Percentiles rank a stretch among this genome's conserved stretches.
Conservation (phyloP, 2,113 vertebrate genomes). For the Oplegnathus fasciatus region DNA sequence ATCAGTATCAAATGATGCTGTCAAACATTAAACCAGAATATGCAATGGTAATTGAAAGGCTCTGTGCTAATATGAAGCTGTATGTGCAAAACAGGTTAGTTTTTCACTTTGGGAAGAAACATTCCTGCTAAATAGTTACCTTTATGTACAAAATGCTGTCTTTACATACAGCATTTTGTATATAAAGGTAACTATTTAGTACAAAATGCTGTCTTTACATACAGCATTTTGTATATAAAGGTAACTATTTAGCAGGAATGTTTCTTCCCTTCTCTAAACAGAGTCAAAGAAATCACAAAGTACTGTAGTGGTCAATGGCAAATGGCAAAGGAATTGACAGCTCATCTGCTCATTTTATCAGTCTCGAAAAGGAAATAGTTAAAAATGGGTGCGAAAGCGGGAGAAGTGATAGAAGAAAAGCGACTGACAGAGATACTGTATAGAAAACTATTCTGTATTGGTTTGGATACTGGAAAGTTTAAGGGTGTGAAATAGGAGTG, state of each 20-base stretch:
- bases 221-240: not conserved
- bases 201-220: not conserved
- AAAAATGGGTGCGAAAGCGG: not conserved
- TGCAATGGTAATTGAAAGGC: not conserved
- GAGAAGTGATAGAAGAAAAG: not conserved
- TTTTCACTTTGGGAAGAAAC: not conserved
- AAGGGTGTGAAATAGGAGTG: not conserved
- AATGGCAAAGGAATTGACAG: conserved; percentile 6
- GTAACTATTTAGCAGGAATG: not conserved
- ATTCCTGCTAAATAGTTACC: too few species aligned
- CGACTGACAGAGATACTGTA: not conserved
- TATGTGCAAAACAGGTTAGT: too few species aligned
- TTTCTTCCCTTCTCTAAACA: not conserved
- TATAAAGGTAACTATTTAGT: not conserved
- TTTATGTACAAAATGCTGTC: too few species aligned
- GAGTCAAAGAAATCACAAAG: not conserved
- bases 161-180: not conserved
- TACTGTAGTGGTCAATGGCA: conserved; percentile 2
- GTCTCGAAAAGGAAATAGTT: conserved; percentile 1
- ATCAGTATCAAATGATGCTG: too few species aligned
- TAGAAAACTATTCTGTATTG: not conserved
- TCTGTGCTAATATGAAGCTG: too few species aligned
- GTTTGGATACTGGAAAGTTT: not conserved
- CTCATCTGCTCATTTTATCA: conserved; percentile 6
- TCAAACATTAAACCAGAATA: too few species aligned